Base-by-base conservation (phyloP, 2,888 invertebrate genomes). In the Eupithecia abbreviata region DNA sequence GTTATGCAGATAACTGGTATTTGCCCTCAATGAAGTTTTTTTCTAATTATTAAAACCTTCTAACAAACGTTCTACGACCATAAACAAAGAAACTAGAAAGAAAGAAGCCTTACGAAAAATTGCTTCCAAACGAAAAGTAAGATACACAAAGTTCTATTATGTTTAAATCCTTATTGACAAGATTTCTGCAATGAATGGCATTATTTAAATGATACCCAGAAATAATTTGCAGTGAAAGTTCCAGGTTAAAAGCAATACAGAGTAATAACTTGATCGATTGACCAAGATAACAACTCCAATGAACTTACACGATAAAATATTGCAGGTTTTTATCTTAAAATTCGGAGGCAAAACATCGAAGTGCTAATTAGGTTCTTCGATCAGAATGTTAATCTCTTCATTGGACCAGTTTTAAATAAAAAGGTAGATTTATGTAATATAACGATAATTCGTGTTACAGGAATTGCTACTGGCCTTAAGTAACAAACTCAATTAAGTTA, bases 231-330 rank as follows among this genome's bases (percentile, higher is more conserved):
- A 71, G 78, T 68, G 78, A 78, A 75, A 78, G 78, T 67, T 62
- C 70, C 70, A 67, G 47, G 58, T 79, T 81, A 78, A 79, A 76
- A 79, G 80, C 77, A 80, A 80, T 77, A 65, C 72, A 80, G 72
- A 77, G 77, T 77, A 79, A 79, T 77, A 73, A 76, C 58, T 77
- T 82, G 82, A 82, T 82, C 79, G 81, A 82, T 81, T 68, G 79
- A 58, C 70, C 65, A 81, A 82, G 80, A 82, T 77, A 76, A 67
- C 73, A 66, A 42, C 18, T 70, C 79, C 75, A 79, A 75, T 75
- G 77, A 73, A 77, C 45, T 79, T 76, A 73, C 71, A 49, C 77
- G 62, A 79, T 79, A 77, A 77, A 69, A 78, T 72, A 79, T 74
- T 67, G 43, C 62, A 41, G 13, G 68, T 74, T 76, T 75, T 71